phyloP scores from a whole-genome alignment of 2,797 vertebrate genomes.

The Hydrolagus colliei region DNA sequence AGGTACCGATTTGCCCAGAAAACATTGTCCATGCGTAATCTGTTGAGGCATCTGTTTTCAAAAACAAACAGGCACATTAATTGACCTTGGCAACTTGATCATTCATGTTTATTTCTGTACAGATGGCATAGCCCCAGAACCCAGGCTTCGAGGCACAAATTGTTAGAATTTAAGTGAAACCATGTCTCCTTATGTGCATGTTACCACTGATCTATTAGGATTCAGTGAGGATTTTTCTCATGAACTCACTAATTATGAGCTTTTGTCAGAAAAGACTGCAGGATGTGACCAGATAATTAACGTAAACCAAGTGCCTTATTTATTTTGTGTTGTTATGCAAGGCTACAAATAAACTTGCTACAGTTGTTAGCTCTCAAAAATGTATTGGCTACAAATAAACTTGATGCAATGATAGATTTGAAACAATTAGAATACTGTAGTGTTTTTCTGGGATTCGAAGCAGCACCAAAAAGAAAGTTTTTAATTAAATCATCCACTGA shows the following conservation, averaged over 20 bases:
- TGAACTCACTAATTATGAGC: constrained; percentile 1
- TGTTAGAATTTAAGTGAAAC: constrained; percentile 7
- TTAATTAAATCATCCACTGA: constrained; percentile 43
- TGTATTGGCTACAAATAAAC: background rate
- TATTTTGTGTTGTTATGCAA: background rate
- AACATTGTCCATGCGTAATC: background rate
- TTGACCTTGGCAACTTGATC: constrained; percentile 17
- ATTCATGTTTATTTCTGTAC: constrained; percentile 17
- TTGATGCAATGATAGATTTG: background rate
- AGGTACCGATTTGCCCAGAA: background rate
- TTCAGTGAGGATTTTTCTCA: background rate
- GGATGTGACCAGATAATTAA: background rate
- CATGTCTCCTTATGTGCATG: background rate
- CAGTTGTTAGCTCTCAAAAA: too few species aligned
- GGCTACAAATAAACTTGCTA: background rate
- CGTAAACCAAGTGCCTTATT: background rate
- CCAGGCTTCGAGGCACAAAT: background rate
- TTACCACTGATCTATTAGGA: background rate
- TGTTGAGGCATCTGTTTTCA: background rate
- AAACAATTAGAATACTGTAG: constrained; percentile 40
- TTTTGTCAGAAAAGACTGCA: background rate
- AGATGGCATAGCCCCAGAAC: constrained; percentile 6
- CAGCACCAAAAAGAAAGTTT: constrained; percentile 33
- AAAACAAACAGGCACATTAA: constrained; percentile 14
- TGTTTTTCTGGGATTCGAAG: constrained; percentile 37